These are phyloP conservation scores for Rhagologus leucostigma DNA, from an alignment of 2,113 vertebrate genomes.

Conservation along the genomic window DNA sequence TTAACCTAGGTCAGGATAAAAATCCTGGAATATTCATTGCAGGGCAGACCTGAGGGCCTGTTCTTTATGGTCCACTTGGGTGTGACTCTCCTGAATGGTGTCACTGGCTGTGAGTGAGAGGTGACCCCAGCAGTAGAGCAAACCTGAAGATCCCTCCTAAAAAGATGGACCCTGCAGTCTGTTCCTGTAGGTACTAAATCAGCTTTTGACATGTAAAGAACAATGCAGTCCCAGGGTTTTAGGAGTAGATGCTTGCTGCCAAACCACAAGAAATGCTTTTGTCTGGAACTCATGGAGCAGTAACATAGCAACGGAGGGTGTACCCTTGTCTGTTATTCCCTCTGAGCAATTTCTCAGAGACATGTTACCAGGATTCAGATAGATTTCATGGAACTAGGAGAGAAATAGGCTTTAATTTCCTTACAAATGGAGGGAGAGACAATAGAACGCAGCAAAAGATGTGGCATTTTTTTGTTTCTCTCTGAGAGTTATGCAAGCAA, in stretches of 20 bases:
- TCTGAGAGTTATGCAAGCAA: not conserved
- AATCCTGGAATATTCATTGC: not conserved
- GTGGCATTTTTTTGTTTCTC: not conserved
- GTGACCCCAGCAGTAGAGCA: not conserved
- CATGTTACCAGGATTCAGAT: conserved; percentile 15
- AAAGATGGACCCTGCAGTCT: not conserved
- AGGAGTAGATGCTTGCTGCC: conserved; percentile 25
- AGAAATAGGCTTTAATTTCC: conserved; percentile 32
- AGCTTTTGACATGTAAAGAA: conserved; percentile 29
- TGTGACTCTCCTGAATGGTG: not conserved
- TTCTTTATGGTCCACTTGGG: not conserved
- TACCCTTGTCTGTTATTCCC: conserved; percentile 30
- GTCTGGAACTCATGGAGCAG: conserved; percentile 55
- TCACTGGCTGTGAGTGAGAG: not conserved
- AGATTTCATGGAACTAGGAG: conserved; percentile 20
- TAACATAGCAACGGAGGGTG: conserved; percentile 59
- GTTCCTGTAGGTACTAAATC: conserved; percentile 31
- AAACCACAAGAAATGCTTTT: conserved; percentile 61
- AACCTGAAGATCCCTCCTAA: not conserved
- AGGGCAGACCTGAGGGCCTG: not conserved
- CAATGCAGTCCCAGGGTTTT: conserved; percentile 38
- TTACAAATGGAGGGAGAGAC: conserved; percentile 14
- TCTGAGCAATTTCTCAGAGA: conserved; percentile 49
- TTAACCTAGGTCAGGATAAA: not conserved
- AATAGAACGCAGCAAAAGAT: conserved; percentile 31